Base-by-base conservation (phyloP, 1,140 invertebrate genomes). In the Eufriesea mexicana region DNA sequence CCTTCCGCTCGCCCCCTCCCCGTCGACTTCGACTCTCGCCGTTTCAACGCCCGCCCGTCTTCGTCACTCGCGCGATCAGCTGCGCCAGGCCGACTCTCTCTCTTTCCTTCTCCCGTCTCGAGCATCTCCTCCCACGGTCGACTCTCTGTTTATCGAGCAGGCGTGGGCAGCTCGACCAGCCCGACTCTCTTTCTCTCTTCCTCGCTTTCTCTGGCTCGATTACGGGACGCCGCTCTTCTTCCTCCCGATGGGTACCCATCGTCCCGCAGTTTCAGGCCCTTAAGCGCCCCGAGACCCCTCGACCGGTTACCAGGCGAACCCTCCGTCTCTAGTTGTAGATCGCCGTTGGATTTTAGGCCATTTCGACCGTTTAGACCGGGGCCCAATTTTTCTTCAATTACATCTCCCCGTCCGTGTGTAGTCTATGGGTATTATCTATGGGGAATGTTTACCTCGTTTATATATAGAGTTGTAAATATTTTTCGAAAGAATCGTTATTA, bases 121-220 rank as follows among this genome's bases (percentile, higher is more conserved):
- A 79, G n/a, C 64, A 45, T 75, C 77, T 74, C 87, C 86, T 87
- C 84, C 86, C 86, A 86, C 77, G 84, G 75, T 86, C 80, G 71
- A 18, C 66, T 85, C 78, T 59, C 57, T 85, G 76, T 88, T 89
- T 89, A 81, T 89, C 84, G 86, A 88, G 73, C 86, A 54, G 47
- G 84, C 86, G 87, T 88, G 86, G 84, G 87, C 76, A 80, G 87
- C 18, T 20, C 20, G 20, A 9, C 45, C 16, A 12, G 64, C 6
- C 28, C 28, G 28, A 62, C 7, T 10, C 61, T 35, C 28, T 35
- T n/a, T 25, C 54, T 55, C 5, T n/a, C n/a, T n/a, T n/a, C n/a
- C n/a, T 55, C 54, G 20, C 54, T 55, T 9, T 47, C 47, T 54
- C 12, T 49, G 35, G n/a, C 68, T 35, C 68, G 68, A 54, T 71